Evolutionary conservation across 2,888 invertebrate genomes (phyloP).

Genomic region (Xestia ashworthii): DNA sequence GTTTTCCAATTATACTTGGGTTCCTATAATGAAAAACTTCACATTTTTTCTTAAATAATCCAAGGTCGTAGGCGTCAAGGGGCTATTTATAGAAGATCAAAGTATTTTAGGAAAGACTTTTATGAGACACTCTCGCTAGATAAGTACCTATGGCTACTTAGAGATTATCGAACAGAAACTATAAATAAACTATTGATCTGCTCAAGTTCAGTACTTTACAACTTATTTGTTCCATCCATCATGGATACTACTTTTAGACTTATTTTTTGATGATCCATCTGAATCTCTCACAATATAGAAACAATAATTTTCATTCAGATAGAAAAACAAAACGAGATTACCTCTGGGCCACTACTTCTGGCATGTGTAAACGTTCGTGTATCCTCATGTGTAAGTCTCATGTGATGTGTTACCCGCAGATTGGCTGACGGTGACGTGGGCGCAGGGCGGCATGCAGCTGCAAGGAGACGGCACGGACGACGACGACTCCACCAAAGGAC

Average conservation of each 20-base stretch:
- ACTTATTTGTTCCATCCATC: constrained; percentile 7
- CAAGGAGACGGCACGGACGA: constrained; percentile 80
- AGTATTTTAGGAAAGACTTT: neutral
- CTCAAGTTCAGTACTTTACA: neutral
- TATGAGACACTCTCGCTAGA: neutral
- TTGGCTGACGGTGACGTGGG: constrained; percentile 90
- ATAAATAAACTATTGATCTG: constrained; percentile 10
- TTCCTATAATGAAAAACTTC: neutral
- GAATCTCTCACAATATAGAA: neutral
- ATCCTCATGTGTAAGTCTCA: neutral
- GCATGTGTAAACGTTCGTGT: neutral
- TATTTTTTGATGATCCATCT: neutral
- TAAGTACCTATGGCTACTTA: neutral
- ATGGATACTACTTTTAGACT: neutral
- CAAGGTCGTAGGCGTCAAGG: neutral
- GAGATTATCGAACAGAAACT: neutral
- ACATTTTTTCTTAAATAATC: neutral
- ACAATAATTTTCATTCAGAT: neutral
- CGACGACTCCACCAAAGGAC: constrained; percentile 82
- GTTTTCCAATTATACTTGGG: neutral
- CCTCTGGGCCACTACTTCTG: neutral
- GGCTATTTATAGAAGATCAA: neutral
- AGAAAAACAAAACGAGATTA: neutral
- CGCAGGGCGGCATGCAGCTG: constrained; percentile 88
- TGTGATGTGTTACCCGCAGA: constrained; percentile 72